Conservation (phyloP, 2,113 vertebrate species). For the Anhinga rufa region DNA sequence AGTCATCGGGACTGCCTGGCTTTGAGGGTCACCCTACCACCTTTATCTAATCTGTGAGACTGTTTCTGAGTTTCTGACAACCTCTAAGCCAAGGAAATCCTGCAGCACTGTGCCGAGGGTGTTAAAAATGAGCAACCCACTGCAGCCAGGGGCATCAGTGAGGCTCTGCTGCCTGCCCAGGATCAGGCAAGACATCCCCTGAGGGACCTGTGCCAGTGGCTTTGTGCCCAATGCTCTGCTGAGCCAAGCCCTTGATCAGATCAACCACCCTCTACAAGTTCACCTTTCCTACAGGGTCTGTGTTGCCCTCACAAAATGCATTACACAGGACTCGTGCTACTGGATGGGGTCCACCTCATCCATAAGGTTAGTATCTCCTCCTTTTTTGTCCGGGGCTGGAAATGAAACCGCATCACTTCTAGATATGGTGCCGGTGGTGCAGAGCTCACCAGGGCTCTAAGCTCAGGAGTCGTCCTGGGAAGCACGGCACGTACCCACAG, state of each 20-base stretch:
- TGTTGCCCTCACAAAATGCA: neutral
- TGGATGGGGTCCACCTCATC: neutral
- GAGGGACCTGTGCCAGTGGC: neutral
- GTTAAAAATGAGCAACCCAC: neutral
- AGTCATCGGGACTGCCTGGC: neutral
- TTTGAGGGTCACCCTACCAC: neutral
- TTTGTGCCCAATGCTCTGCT: neutral
- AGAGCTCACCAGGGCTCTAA: neutral
- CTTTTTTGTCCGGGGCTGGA: neutral
- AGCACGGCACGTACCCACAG: neutral
- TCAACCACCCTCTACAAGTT: neutral
- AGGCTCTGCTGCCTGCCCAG: neutral
- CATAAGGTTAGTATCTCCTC: neutral
- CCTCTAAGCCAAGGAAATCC: neutral
- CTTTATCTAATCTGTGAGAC: neutral
- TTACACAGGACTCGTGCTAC: neutral
- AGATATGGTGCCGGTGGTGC: neutral
- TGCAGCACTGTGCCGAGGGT: neutral
- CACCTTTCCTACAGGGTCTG: neutral
- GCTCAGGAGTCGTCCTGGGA: neutral
- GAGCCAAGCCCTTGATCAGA: neutral
- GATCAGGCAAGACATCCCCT: neutral
- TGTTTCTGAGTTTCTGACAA: neutral
- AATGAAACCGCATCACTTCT: neutral
- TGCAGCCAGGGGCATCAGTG: neutral